Base-by-base conservation (phyloP, 2,888 invertebrate genomes). In the Steinernema scapterisci region DNA sequence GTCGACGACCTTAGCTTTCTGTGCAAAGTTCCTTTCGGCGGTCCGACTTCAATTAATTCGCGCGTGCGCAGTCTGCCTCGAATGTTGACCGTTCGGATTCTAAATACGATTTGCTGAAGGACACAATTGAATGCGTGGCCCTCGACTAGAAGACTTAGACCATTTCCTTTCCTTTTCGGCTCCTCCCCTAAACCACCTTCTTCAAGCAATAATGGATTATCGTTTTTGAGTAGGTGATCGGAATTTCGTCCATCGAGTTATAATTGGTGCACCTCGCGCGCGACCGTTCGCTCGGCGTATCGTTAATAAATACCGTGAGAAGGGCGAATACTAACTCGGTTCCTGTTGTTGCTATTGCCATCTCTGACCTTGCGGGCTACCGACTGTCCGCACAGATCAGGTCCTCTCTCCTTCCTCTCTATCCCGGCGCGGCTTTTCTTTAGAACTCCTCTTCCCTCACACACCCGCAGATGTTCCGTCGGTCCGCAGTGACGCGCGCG, bases 181-280 rank as follows among this genome's bases (percentile, higher is more conserved):
- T 27, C 63, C 63, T 27, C 63, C 63, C 31, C 21, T 23, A 63
- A 38, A 63, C 63, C 63, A 63, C 63, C 31, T 63, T 63, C 63
- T 63, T 63, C 38, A 63, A 27, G 63, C 63, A 63, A 63, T 63
- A 63, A 63, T 63, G 63, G 63, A 63, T 63, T 63, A 63, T 63
- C 25, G 63, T 63, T 63, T 63, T 63, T 63, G 63, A 63, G 63
- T 27, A 63, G 63, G 31, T 63, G 63, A 63, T 63, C 63, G 63
- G 63, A 63, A 63, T 63, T 63, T 63, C 63, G 27, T 13, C 16
- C 63, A 63, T 16, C 31, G 63, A 63, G 63, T 63, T 63, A 63
- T 63, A 63, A 63, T 63, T 63, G 63, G 63, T 25, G 63, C 63
- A 31, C 25, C 6, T 27, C 5, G 25, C 63, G 63, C 63, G 63